Conservation (phyloP, 53 echinoderm and acorn worm species). For the Paracentrotus lividus region DNA sequence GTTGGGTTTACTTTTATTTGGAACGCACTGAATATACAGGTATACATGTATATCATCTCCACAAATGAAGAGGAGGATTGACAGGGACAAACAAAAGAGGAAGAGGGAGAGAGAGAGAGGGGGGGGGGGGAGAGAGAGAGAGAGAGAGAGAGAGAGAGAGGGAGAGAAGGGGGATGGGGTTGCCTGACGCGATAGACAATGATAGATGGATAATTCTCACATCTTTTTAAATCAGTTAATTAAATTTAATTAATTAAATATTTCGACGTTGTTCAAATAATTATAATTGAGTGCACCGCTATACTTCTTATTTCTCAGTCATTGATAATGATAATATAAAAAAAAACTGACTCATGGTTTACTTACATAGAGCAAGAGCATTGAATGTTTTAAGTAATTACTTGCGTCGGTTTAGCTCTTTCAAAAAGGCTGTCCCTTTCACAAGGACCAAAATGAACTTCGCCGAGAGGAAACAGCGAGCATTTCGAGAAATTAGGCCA, state of each 20-base stretch:
- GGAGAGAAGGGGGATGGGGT: background rate
- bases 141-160: background rate
- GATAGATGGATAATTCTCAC: background rate
- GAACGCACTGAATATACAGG: no score
- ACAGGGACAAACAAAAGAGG: no score
- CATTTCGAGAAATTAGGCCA: conserved; percentile 44
- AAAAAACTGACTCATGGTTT: background rate
- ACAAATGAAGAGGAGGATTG: no score
- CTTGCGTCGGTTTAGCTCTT: conserved; percentile 1
- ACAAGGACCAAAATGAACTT: background rate
- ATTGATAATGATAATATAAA: background rate
- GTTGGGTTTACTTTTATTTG: no score
- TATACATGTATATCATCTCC: no score
- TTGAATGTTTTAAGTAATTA: conserved; percentile 46
- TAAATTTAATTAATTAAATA: no score
- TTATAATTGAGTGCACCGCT: background rate
- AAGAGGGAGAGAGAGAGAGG: background rate
- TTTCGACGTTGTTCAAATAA: no score
- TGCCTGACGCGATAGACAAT: no score
- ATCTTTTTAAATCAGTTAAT: no score
- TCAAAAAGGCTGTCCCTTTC: background rate
- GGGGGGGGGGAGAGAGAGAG: background rate
- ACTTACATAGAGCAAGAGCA: background rate
- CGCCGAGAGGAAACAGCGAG: conserved; percentile 35
- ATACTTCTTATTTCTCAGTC: background rate